A percentile compares a stretch with the other conserved stretches of the same genome.
Evolutionary conservation across 2,797 vertebrate genomes (phyloP).

Genomic region (Hemibagrus guttatus): DNA sequence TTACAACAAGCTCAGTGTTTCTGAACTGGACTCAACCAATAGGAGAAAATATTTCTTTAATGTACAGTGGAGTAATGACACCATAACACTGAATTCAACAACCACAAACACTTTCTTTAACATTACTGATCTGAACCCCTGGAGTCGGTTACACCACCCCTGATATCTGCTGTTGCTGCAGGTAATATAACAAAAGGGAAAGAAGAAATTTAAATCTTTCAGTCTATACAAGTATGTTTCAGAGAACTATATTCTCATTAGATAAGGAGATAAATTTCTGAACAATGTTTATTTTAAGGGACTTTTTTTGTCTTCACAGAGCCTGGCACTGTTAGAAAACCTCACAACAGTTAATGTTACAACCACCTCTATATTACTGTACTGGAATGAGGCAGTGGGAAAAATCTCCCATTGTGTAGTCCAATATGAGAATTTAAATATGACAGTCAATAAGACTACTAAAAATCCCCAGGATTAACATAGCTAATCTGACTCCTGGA

Average conservation of each 20-base stretch:
- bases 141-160: constrained; percentile 54
- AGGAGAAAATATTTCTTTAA: constrained; percentile 45
- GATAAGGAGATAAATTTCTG: neutral
- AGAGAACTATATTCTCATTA: neutral
- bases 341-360: too few relatives aligned
- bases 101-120: neutral
- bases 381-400: too few relatives aligned
- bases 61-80: constrained; percentile 42
- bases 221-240: constrained; percentile 23
- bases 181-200: constrained; percentile 30
- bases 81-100: neutral
- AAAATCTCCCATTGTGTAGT: too few relatives aligned
- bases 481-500: too few relatives aligned
- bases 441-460: too few relatives aligned
- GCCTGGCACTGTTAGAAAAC: neutral
- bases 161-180: constrained; percentile 30
- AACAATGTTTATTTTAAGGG: neutral
- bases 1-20: constrained; percentile 50
- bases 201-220: accelerated
- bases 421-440: too few relatives aligned
- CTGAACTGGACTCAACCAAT: constrained; percentile 53
- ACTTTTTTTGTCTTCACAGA: neutral
- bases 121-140: constrained; percentile 45
- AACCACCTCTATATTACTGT: too few relatives aligned
- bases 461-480: too few relatives aligned